Evolutionary conservation across 2,888 invertebrate genomes (phyloP).

Genomic region (Cataglyphis rosenhaueri): DNA sequence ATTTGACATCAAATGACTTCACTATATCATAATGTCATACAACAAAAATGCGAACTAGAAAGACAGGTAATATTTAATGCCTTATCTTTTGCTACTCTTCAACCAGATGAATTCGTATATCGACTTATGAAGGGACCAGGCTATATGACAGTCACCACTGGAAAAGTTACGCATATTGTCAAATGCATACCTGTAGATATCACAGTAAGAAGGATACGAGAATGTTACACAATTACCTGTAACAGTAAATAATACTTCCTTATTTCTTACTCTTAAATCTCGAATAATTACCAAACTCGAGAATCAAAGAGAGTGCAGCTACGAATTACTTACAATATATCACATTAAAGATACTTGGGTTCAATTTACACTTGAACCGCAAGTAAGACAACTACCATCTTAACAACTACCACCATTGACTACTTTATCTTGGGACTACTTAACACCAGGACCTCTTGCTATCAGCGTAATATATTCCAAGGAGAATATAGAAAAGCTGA

Average conservation of each 20-base stretch:
- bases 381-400: background rate
- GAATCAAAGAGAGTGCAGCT: background rate
- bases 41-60: too few relatives aligned
- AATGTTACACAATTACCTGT: background rate
- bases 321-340: background rate
- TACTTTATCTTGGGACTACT: background rate
- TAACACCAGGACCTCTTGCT: background rate
- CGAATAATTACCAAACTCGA: background rate
- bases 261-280: background rate
- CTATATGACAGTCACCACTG: background rate
- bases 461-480: too few relatives aligned
- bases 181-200: background rate
- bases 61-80: too few relatives aligned
- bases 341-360: background rate
- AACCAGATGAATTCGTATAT: background rate
- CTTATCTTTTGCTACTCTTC: too few relatives aligned
- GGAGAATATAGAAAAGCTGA: too few relatives aligned
- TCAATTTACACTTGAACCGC: background rate
- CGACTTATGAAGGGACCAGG: background rate
- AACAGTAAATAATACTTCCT: fast-evolving
- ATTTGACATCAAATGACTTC: too few relatives aligned
- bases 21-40: too few relatives aligned
- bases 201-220: background rate
- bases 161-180: background rate
- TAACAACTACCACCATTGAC: background rate